These are phyloP conservation scores for Nerophis lumbriciformis DNA, from an alignment of 2,113 vertebrate genomes.

Conservation along the genomic window DNA sequence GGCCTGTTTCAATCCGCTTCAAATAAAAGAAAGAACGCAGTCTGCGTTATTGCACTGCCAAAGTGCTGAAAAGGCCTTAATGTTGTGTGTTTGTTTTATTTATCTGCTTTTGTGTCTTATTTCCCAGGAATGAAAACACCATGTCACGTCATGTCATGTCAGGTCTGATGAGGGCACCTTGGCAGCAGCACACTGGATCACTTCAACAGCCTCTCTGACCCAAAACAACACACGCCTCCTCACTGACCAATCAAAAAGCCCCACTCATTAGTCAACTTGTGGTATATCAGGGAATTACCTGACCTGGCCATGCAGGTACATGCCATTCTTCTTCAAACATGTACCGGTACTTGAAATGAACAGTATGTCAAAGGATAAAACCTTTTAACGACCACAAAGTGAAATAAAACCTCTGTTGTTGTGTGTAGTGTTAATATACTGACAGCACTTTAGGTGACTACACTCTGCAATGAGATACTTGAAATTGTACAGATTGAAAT, in stretches of 20 bases:
- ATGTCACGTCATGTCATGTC: not conserved
- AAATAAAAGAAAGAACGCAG: conserved; percentile 8
- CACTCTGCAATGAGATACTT: conserved; percentile 16
- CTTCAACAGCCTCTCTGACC: conserved; percentile 9
- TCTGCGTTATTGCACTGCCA: conserved; percentile 15
- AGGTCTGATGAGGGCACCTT: conserved; percentile 15
- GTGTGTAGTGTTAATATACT: conserved; percentile 7
- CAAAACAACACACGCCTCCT: conserved; percentile 23
- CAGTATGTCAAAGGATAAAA: not conserved
- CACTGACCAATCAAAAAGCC: conserved; percentile 24
- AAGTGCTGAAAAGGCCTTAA: not conserved
- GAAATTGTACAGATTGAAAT: not conserved
- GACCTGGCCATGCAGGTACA: not conserved
- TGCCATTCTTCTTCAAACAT: not conserved
- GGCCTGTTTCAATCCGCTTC: not conserved
- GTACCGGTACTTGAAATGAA: not conserved
- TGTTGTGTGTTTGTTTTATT: conserved; percentile 9
- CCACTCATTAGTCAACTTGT: not conserved
- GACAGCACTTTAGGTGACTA: conserved; percentile 31
- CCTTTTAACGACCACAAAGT: not conserved
- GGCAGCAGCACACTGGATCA: conserved; percentile 16
- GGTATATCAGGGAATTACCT: too few relatives aligned
- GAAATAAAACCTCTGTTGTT: conserved; percentile 3
- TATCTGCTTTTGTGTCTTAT: not conserved
- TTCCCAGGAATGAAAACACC: conserved; percentile 28